Conservation (phyloP, 2,113 vertebrate genomes). For the Anseranas semipalmata region DNA sequence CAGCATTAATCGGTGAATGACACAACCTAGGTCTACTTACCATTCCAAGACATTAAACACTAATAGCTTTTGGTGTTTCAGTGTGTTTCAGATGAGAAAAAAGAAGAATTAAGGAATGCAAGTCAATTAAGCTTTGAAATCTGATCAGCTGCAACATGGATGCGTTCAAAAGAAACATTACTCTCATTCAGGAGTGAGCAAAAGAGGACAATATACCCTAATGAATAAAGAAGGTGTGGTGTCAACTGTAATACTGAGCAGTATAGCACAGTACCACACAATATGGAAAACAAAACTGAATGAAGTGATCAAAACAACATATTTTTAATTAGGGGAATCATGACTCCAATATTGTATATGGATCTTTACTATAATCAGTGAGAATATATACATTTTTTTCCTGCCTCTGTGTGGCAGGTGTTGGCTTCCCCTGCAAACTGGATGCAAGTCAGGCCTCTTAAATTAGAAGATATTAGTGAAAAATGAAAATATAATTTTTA, state of each 20-base stretch:
- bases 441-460: neutral
- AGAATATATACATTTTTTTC: neutral
- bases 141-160: neutral
- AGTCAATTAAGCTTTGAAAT: slow-evolving; percentile 5
- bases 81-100: neutral
- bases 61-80: neutral
- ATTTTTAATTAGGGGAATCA: neutral
- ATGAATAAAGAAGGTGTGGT: neutral
- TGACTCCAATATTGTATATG: neutral
- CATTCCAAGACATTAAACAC: neutral
- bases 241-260: neutral
- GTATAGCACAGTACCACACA: neutral
- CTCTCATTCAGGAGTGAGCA: neutral
- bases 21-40: neutral
- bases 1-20: neutral
- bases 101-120: neutral
- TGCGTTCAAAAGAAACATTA: slow-evolving; percentile 23
- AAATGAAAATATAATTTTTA: neutral
- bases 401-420: neutral
- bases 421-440: neutral
- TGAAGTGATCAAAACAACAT: neutral
- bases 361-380: neutral
- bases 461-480: neutral
- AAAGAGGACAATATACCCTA: neutral
- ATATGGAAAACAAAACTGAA: neutral